Base-by-base conservation (phyloP, 2,888 invertebrate genomes). In the Ceramica pisi region DNA sequence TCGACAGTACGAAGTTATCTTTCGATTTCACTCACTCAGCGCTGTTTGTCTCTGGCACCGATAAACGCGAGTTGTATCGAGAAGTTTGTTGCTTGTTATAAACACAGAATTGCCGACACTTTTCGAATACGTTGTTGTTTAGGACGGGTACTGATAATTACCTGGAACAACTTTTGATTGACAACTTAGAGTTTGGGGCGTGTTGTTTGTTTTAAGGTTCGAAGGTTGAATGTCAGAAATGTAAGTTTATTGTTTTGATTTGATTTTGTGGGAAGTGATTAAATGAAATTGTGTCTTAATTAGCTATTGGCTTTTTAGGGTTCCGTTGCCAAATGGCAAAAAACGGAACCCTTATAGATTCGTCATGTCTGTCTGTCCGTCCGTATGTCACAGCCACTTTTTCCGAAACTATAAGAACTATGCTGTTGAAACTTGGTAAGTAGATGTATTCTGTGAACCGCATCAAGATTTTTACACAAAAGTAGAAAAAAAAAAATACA, bases 1-100 rank as follows among this genome's bases (percentile, higher is more conserved):
- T 9, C 64, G 79, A 83, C 89, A 87, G 88, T 89, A 89, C 86
- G 82, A 86, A 90, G 87, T 90, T 89, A 90, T 90, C 86, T 86
- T 86, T 88, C 88, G 86, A 89, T 88, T 87, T 83, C 86, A 86
- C 87, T 83, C 87, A 88, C 84, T 84, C 86, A 84, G 82, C 84
- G 71, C 76, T 79, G 72, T 71, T 84, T 80, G 77, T 80, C 74
- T 66, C 80, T 78, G 70, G 71, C 77, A 64, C 50, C 74, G 80
- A 82, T 84, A 86, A 85, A 76, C 75, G 70, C 69, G 71, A 75
- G 23, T 70, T 67, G 70, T 81, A 77, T 73, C 67, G 79, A 57
- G 48, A 78, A 80, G 63, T 82, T 84, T 76, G 60, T 64, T 69
- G 74, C 81, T 84, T 71, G 75, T 79, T 84, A 83, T 71, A 70